Conservation (phyloP, 1,140 invertebrate genomes). For the Bacillus rossius region DNA sequence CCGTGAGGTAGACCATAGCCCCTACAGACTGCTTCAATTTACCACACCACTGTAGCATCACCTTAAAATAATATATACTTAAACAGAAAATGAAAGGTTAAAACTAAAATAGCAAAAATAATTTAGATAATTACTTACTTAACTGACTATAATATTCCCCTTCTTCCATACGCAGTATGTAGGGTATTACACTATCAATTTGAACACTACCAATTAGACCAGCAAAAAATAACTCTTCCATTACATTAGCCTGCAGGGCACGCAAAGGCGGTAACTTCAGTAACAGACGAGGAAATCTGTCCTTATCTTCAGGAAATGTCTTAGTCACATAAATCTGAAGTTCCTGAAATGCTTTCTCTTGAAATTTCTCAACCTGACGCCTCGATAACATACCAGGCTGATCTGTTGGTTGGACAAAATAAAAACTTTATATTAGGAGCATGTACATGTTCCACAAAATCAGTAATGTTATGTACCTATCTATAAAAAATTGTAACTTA, state of each 20-base stretch:
- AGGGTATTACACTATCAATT: slow-evolving; percentile 89
- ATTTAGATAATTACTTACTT: not conserved
- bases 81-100: no score
- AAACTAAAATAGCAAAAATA: no score
- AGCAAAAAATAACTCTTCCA: slow-evolving; percentile 92
- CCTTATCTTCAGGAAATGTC: slow-evolving; percentile 45
- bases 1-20: no score
- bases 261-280: slow-evolving; percentile 72
- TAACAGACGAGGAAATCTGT: slow-evolving; percentile 60
- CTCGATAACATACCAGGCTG: slow-evolving; percentile 33
- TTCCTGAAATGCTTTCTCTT: slow-evolving; percentile 68
- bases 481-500: no score
- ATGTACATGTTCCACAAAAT: no score
- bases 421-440: no score
- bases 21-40: no score
- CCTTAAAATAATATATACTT: no score
- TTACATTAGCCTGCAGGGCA: slow-evolving; percentile 66
- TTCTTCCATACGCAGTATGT: slow-evolving; percentile 59
- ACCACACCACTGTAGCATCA: no score
- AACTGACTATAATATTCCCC: slow-evolving; percentile 10
- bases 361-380: slow-evolving; percentile 56
- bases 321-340: slow-evolving; percentile 52
- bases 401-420: no score
- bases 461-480: no score
- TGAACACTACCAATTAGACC: slow-evolving; percentile 88